Conservation (phyloP, 2,797 vertebrate species). For the Peromyscus attwateri region DNA sequence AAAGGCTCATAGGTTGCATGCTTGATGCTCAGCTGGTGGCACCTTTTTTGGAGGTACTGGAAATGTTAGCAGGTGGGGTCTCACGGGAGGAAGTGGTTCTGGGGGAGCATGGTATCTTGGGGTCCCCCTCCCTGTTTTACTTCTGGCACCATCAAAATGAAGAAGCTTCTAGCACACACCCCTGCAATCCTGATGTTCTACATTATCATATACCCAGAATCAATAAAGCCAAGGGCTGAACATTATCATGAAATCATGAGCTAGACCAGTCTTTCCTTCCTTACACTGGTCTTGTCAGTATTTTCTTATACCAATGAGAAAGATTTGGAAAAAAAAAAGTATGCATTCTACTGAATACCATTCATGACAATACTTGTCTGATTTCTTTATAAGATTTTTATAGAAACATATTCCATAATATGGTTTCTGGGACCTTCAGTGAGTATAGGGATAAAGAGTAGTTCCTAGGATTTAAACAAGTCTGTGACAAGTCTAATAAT, state of each 20-base stretch:
- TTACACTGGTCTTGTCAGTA: not conserved
- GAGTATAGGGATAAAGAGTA: not conserved
- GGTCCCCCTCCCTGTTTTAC: not conserved
- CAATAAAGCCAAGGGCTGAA: not conserved
- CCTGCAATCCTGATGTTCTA: not conserved
- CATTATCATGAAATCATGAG: too few relatives aligned
- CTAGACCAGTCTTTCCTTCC: too few relatives aligned
- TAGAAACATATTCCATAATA: not conserved
- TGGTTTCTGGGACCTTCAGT: not conserved
- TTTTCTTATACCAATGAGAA: not conserved
- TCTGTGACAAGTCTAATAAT: not conserved
- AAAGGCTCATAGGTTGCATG: not conserved
- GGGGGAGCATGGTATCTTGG: not conserved
- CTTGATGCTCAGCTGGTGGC: not conserved
- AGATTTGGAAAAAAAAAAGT: not conserved
- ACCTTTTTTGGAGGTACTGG: not conserved
- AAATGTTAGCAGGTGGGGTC: not conserved
- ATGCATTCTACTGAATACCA: not conserved
- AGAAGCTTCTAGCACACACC: not conserved
- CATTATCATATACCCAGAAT: too few relatives aligned
- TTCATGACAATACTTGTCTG: not conserved
- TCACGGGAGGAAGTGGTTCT: not conserved
- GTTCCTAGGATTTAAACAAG: not conserved
- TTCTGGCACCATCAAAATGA: not conserved
- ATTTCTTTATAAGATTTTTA: not conserved